Evolutionary conservation across 1,140 invertebrate species (phyloP).

Genomic region (Atta colombica): DNA sequence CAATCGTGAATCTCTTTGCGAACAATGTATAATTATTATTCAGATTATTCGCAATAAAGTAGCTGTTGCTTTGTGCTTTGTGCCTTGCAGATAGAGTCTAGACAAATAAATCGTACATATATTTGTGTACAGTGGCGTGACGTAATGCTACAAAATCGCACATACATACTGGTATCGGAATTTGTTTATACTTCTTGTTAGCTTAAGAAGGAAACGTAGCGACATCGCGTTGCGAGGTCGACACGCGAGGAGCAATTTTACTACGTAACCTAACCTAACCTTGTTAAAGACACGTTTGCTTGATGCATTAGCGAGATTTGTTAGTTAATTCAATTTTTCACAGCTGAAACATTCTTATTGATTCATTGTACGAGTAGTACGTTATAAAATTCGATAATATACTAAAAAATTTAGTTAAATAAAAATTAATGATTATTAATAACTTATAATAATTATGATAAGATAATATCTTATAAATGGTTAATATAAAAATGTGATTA

Average conservation of each 20-base stretch:
- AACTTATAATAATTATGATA: neutral
- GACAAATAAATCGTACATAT: conserved; percentile 1
- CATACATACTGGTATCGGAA: conserved; percentile 4
- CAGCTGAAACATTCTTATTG: neutral
- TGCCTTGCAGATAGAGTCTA: neutral
- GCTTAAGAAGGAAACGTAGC: conserved; percentile 1
- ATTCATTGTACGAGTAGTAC: no score
- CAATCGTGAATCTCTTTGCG: neutral
- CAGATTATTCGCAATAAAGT: neutral
- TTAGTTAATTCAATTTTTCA: neutral
- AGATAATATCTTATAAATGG: neutral
- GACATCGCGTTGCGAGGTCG: conserved; percentile 28
- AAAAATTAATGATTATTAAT: neutral
- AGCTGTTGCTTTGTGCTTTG: neutral
- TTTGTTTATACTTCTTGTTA: conserved; percentile 56
- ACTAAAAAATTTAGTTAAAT: neutral
- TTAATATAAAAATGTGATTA: no score
- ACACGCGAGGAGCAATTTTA: neutral
- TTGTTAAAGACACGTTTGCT: conserved; percentile 5
- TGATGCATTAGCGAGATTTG: neutral
- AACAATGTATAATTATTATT: conserved; percentile 39
- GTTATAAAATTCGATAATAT: neutral
- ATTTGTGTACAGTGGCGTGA: conserved; percentile 10
- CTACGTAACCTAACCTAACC: conserved; percentile 45
- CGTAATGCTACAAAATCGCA: conserved; percentile 25